These are phyloP conservation scores for Ameiurus melas DNA, from an alignment of 2,113 vertebrate species.

Conservation along the genomic window DNA sequence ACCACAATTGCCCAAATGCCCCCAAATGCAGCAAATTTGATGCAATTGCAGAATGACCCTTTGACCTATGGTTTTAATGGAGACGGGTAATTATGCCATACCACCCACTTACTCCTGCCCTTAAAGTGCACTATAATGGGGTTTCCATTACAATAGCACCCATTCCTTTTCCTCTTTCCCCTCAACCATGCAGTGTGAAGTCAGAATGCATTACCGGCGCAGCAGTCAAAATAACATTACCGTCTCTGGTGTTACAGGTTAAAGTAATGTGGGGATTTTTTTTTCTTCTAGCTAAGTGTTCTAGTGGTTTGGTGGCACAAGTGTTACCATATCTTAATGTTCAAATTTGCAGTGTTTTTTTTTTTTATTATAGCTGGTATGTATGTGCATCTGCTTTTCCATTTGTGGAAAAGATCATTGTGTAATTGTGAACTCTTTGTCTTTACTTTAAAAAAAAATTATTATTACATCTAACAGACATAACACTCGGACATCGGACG, in stretches of 20 bases:
- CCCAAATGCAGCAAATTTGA: conserved; percentile 52
- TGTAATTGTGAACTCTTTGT: background rate
- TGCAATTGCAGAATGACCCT: conserved; percentile 54
- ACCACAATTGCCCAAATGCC: conserved; percentile 43
- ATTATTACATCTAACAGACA: background rate
- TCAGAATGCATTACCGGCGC: conserved; percentile 46
- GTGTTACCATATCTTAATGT: conserved; percentile 1
- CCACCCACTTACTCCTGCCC: conserved; percentile 54
- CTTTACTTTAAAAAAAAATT: background rate
- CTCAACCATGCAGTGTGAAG: conserved; percentile 40
- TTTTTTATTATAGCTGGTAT: background rate
- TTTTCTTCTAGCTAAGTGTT: conserved; percentile 5
- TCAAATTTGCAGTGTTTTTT: background rate
- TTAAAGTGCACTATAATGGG: conserved; percentile 55
- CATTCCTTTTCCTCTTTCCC: conserved; percentile 46
- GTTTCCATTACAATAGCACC: conserved; percentile 49
- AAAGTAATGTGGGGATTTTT: conserved; percentile 21
- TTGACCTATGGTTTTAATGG: conserved; percentile 44
- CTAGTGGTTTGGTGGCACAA: conserved; percentile 11
- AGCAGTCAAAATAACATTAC: conserved; percentile 54
- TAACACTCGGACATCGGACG: background rate
- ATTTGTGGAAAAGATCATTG: background rate
- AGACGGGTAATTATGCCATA: conserved; percentile 49
- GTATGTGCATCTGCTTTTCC: background rate
- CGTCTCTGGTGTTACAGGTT: conserved; percentile 37